Evolutionary conservation across 2,113 vertebrate species (phyloP).

Genomic region (Zingel zingel): DNA sequence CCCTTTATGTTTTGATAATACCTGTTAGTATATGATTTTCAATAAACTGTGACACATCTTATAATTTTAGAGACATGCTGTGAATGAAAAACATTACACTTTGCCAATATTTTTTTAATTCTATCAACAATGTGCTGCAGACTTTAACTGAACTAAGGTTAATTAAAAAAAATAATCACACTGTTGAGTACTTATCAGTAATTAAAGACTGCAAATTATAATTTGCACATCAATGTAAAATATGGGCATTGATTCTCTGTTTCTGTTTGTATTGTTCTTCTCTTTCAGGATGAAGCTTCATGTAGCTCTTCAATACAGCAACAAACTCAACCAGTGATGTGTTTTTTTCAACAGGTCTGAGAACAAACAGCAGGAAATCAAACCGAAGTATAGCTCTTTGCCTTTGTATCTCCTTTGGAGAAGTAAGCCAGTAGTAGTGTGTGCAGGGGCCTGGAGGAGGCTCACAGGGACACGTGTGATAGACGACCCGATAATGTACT

Average conservation of each 20-base stretch:
- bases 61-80: constrained; percentile 1
- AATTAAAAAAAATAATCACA: neutral
- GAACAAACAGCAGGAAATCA: constrained; percentile 45
- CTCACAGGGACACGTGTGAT: constrained; percentile 48
- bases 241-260: constrained; percentile 2
- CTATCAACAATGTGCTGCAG: neutral
- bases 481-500: constrained; percentile 53
- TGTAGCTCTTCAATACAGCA: constrained; percentile 16
- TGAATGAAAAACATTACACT: neutral
- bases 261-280: neutral
- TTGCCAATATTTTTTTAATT: neutral
- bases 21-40: neutral
- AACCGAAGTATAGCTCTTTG: neutral
- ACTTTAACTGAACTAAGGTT: neutral
- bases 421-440: neutral
- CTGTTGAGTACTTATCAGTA: neutral
- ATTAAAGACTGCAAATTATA: constrained; percentile 9
- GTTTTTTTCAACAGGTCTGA: constrained; percentile 31
- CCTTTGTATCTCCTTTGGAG: constrained; percentile 15
- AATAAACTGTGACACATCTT: neutral
- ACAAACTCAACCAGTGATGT: constrained; percentile 3
- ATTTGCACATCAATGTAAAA: constrained; percentile 28
- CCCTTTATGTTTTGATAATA: neutral
- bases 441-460: constrained; percentile 17
- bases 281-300: constrained; percentile 14